A percentile compares a stretch with the other conserved stretches of the same genome.
Evolutionary conservation across 1,140 invertebrate genomes (phyloP).

Genomic region (Megalopta genalis): DNA sequence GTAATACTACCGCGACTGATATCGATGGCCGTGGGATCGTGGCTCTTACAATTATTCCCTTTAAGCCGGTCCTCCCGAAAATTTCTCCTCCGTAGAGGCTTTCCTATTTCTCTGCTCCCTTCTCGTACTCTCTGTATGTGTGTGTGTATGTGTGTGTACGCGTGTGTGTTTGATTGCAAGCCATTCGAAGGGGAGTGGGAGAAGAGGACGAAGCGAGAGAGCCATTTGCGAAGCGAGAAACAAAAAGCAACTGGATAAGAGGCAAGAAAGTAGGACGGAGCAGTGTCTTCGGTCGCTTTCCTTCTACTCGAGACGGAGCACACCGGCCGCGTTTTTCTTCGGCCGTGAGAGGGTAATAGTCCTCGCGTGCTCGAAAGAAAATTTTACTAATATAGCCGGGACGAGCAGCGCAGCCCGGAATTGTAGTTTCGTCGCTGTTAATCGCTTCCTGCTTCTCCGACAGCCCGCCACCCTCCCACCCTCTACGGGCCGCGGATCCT

Average conservation of each 20-base stretch:
- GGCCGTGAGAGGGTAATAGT: constrained; percentile 35
- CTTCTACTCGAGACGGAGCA: not conserved
- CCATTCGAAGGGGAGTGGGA: constrained; percentile 33
- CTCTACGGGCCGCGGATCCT: too few species aligned
- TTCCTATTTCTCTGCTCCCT: not conserved
- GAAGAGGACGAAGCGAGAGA: not conserved
- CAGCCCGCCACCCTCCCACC: too few species aligned
- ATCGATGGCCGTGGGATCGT: constrained; percentile 1
- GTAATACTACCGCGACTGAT: constrained; percentile 1
- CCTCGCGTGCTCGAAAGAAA: constrained; percentile 41
- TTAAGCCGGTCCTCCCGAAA: constrained; percentile 3
- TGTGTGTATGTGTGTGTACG: constrained; percentile 49
- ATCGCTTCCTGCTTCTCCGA: not conserved
- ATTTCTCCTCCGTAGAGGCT: not conserved
- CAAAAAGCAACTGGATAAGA: constrained; percentile 34
- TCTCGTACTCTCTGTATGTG: too few species aligned
- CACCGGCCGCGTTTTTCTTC: not conserved
- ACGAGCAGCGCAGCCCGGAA: not conserved
- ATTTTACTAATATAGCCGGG: constrained; percentile 44
- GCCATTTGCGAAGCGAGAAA: constrained; percentile 48
- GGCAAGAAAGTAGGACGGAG: constrained; percentile 57
- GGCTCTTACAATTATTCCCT: constrained; percentile 26
- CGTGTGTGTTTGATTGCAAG: constrained; percentile 59
- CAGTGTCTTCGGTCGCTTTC: constrained; percentile 44
- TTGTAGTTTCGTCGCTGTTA: constrained; percentile 2